Percentiles rank a stretch among this genome's conserved stretches.
Conservation (phyloP, 1,140 invertebrate genomes). For the Agrypnia vestita region DNA sequence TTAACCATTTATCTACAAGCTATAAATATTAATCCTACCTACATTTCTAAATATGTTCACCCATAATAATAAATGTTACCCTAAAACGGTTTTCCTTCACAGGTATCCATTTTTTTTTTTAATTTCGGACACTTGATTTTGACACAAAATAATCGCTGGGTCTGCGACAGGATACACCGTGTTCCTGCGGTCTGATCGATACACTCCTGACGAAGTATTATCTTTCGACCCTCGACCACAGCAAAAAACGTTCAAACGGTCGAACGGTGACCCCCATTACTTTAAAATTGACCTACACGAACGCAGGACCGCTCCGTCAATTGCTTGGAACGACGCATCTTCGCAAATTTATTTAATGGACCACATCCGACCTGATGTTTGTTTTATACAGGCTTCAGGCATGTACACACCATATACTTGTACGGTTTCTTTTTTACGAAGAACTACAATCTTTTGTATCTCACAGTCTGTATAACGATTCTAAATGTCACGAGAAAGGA, state of each 20-base stretch:
- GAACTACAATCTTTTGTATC: too few species aligned
- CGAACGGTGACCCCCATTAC: background rate
- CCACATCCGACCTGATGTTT: background rate
- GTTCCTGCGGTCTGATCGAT: constrained; percentile 27
- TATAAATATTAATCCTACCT: too few species aligned
- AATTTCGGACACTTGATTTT: constrained; percentile 24
- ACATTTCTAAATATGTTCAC: too few species aligned
- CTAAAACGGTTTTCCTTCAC: constrained; percentile 22
- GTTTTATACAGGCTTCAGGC: background rate
- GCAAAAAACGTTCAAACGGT: constrained; percentile 27
- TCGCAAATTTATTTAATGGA: background rate
- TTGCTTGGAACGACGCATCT: too few species aligned
- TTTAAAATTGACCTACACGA: too few species aligned
- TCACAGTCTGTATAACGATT: too few species aligned
- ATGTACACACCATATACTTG: background rate
- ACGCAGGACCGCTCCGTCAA: too few species aligned
- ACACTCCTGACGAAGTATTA: constrained; percentile 9
- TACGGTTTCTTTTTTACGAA: too few species aligned
- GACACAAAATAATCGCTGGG: constrained; percentile 24
- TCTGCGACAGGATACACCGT: constrained; percentile 25
- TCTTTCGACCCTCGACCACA: background rate
- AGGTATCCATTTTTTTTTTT: constrained; percentile 22
- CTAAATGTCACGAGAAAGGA: too few species aligned
- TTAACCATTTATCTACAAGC: too few species aligned
- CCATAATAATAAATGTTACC: background rate